These are phyloP conservation scores for Diorhabda elongata DNA, from an alignment of 1,140 invertebrate species.

Conservation along the genomic window DNA sequence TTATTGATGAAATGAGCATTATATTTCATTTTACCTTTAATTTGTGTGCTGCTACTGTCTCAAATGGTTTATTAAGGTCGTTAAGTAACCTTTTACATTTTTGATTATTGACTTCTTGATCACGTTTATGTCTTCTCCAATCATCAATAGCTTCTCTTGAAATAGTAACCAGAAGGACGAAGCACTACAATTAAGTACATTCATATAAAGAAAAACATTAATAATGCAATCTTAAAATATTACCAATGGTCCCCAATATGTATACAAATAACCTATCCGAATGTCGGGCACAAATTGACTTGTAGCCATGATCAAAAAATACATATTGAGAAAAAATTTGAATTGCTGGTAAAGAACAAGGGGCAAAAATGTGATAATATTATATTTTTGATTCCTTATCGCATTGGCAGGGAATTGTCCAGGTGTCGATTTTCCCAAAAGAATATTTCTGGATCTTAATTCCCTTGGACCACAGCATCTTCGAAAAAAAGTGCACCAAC, in stretches of 20 bases:
- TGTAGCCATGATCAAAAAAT: conserved; percentile 96
- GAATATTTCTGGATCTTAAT: conserved; percentile 61
- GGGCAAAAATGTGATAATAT: conserved; percentile 95
- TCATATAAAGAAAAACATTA: not conserved
- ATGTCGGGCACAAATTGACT: conserved; percentile 97
- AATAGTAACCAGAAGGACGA: conserved; percentile 93
- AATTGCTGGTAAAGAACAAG: conserved; percentile 98
- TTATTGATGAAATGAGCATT: not conserved
- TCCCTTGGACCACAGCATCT: conserved; percentile 66
- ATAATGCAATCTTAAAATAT: conserved; percentile 21
- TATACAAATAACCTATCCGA: conserved; percentile 95
- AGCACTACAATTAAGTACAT: conserved; percentile 60
- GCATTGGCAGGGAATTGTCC: conserved; percentile 92
- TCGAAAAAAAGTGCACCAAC: conserved; percentile 61
- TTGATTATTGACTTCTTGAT: conserved; percentile 93
- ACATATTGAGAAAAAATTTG: conserved; percentile 97
- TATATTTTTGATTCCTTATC: conserved; percentile 99
- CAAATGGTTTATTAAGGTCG: conserved; percentile 49
- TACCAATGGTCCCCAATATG: conserved; percentile 96
- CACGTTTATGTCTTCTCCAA: conserved; percentile 82
- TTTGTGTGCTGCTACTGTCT: conserved; percentile 53
- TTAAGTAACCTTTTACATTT: conserved; percentile 69
- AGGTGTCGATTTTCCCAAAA: conserved; percentile 59
- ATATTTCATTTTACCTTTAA: conserved; percentile 43
- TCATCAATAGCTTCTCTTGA: conserved; percentile 96